Evolutionary conservation across 2,797 vertebrate species (phyloP).

Genomic region (Rhodeus uyekii): DNA sequence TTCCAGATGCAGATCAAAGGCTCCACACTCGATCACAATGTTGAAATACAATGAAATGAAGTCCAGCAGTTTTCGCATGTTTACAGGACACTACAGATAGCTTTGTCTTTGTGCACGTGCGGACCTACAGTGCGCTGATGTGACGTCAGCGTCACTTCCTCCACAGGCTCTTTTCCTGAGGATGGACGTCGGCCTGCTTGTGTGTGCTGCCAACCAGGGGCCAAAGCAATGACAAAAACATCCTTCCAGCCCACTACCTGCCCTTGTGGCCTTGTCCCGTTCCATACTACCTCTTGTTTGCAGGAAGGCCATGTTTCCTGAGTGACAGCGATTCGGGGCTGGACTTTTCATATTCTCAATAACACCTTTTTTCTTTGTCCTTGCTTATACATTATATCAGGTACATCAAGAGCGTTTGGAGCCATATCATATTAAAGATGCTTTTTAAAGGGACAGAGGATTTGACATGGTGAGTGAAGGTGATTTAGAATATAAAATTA

Average conservation of each 20-base stretch:
- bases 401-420: neutral
- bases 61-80: conserved; percentile 38
- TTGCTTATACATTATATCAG: conserved; percentile 20
- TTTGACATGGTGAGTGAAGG: conserved; percentile 43
- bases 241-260: conserved; percentile 63
- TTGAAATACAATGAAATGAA: neutral
- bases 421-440: neutral
- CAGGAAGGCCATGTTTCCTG: conserved; percentile 75
- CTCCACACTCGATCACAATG: neutral
- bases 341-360: conserved; percentile 39
- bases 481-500: neutral
- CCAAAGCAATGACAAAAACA: conserved; percentile 72
- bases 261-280: conserved; percentile 68
- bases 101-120: conserved; percentile 42
- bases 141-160: conserved; percentile 74
- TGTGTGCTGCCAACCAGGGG: conserved; percentile 61
- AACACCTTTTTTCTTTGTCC: neutral
- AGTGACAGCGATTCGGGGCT: conserved; percentile 61
- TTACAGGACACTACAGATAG: conserved; percentile 21
- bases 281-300: conserved; percentile 69
- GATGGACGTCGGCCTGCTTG: conserved; percentile 66
- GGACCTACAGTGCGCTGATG: conserved; percentile 42
- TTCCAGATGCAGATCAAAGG: neutral
- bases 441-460: neutral
- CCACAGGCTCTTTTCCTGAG: conserved; percentile 64